These are phyloP conservation scores for Latheticus oryzae DNA, from an alignment of 2,888 invertebrate species.

Conservation along the genomic window DNA sequence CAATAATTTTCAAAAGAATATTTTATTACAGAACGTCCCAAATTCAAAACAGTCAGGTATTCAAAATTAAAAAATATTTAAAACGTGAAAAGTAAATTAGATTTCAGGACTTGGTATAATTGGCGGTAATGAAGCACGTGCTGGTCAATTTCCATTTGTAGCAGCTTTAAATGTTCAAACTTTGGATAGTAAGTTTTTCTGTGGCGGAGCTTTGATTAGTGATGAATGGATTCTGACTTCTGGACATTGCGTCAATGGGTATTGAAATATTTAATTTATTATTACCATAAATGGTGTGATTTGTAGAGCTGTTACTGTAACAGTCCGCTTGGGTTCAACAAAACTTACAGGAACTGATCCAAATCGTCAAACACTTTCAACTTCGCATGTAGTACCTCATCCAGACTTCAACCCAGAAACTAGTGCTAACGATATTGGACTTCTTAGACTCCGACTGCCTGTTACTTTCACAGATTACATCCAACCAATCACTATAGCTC, in stretches of 20 bases:
- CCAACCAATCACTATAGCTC: slow-evolving; percentile 14
- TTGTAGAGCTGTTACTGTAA: slow-evolving; percentile 3
- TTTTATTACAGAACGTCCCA: no score
- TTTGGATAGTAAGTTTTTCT: slow-evolving; percentile 5
- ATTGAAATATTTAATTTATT: not conserved
- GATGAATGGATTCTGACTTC: slow-evolving; percentile 17
- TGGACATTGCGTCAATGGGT: slow-evolving; percentile 15
- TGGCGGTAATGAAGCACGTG: slow-evolving; percentile 11
- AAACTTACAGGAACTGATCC: slow-evolving; percentile 1
- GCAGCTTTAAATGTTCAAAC: slow-evolving; percentile 18
- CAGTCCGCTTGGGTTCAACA: slow-evolving; percentile 8
- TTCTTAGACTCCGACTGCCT: slow-evolving; percentile 4
- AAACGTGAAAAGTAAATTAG: not conserved
- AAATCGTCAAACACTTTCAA: slow-evolving; percentile 5
- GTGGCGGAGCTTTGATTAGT: slow-evolving; percentile 19
- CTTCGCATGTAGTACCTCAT: slow-evolving; percentile 13
- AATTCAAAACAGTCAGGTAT: no score
- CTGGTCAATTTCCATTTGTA: slow-evolving; percentile 19
- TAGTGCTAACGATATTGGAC: slow-evolving; percentile 15
- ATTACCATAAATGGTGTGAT: no score
- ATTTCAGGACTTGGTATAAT: slow-evolving; percentile 12
- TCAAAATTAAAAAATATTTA: no score
- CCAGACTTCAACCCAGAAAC: slow-evolving; percentile 13
- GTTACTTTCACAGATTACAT: slow-evolving; percentile 13
- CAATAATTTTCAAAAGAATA: no score